These are phyloP conservation scores for Rotaria sp. DNA, from an alignment of 2,888 invertebrate genomes.

Conservation along the genomic window DNA sequence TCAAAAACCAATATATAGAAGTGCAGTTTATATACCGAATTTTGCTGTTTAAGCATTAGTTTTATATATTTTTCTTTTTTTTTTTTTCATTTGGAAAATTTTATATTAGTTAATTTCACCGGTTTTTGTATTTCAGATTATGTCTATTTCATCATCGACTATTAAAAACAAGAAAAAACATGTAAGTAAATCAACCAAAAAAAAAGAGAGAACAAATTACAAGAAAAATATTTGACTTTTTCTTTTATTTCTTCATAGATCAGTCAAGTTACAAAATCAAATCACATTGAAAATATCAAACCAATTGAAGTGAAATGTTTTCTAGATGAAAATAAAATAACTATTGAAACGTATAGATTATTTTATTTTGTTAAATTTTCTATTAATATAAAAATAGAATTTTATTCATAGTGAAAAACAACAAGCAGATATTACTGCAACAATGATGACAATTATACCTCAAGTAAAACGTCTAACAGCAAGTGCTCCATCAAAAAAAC, in stretches of 20 bases:
- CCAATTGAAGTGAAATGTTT: not conserved
- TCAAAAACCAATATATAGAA: too few species aligned
- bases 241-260: not conserved
- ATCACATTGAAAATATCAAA: not conserved
- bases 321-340: not conserved
- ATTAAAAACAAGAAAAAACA: too few species aligned
- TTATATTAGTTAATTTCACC: too few species aligned
- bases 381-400: not conserved
- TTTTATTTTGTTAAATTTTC: not conserved
- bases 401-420: not conserved
- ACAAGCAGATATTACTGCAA: not conserved
- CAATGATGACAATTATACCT: not conserved
- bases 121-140: too few species aligned
- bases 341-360: not conserved
- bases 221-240: too few species aligned
- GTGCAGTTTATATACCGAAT: too few species aligned
- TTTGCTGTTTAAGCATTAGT: too few species aligned
- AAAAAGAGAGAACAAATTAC: too few species aligned
- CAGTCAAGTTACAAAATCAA: not conserved
- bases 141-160: too few species aligned
- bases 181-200: too few species aligned
- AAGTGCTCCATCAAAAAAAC: not conserved
- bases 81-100: too few species aligned
- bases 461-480: not conserved
- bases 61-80: too few species aligned